Percentiles rank a stretch among this genome's conserved stretches.
These are phyloP conservation scores for Pantala flavescens DNA, from an alignment of 1,140 invertebrate genomes.

Conservation along the genomic window DNA sequence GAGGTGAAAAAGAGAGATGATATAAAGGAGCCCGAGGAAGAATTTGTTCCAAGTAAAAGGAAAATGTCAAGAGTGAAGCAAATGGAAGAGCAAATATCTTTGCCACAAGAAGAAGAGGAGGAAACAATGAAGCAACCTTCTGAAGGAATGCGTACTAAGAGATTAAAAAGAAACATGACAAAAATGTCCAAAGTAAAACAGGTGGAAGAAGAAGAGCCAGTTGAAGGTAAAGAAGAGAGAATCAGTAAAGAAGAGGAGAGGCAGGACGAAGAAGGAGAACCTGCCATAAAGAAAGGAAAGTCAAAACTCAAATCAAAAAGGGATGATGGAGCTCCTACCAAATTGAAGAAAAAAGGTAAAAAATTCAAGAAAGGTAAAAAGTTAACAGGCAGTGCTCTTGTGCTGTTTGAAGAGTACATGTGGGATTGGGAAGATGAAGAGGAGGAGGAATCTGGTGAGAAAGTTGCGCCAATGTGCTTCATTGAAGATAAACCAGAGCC, in stretches of 20 bases:
- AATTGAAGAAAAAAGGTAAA: slow-evolving; percentile 32
- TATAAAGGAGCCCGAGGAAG: background rate
- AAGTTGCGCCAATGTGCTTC: slow-evolving; percentile 19
- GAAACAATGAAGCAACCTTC: background rate
- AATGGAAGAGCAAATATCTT: background rate
- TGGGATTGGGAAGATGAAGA: slow-evolving; percentile 23
- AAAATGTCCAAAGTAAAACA: background rate
- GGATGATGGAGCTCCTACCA: slow-evolving; percentile 19
- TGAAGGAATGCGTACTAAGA: background rate
- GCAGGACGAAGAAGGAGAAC: slow-evolving; percentile 1
- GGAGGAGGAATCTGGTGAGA: slow-evolving; percentile 26
- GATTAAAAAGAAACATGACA: background rate
- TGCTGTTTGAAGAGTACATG: background rate
- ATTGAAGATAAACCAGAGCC: slow-evolving; percentile 22
- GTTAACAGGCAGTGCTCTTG: slow-evolving; percentile 1
- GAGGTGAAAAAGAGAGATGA: background rate
- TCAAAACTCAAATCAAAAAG: background rate
- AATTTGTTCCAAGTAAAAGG: background rate
- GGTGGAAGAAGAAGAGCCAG: background rate
- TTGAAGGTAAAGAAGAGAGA: background rate
- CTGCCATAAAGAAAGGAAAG: background rate
- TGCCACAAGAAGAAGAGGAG: background rate
- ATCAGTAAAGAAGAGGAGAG: background rate
- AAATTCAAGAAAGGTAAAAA: slow-evolving; percentile 34
- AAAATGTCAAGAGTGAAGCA: background rate